Base-by-base conservation (phyloP, 1,140 invertebrate species). In the Eriosoma lanigerum region DNA sequence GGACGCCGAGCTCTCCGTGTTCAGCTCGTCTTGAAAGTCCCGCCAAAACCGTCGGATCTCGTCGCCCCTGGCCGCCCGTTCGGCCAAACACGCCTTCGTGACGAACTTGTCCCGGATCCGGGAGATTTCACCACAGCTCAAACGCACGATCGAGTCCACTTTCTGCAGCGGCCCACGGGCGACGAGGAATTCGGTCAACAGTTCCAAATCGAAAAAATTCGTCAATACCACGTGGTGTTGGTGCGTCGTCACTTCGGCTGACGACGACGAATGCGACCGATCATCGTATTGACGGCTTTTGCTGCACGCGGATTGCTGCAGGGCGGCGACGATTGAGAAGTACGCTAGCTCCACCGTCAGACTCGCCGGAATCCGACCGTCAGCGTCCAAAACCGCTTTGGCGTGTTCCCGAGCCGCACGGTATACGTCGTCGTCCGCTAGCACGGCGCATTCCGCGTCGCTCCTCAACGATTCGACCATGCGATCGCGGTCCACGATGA, bases 161-260 rank as follows among this genome's bases (percentile, higher is more conserved):
- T 21, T 38, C 46, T 68, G 17, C 32, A 4, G 32, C 8, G 32
- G 32, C 32, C 32, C 32, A 8, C 3, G 32, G 8, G n/a, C 17
- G 0, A 6, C 54, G 3, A 58, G 58, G 4, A 76, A 38, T 13
- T n/a, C 32, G 1, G 13, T 17, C 4, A 76, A 10, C 0, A 76
- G 44, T 13, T 32, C 54, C 32, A 56, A 46, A 26, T 76, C 21
- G 10, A 76, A 58, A 19, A 76, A 76, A 44, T 56, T 56, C 1
- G 32, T 76, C 10, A 76, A 44, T 4, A 38, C 8, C 32, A 38
- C 32, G 32, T 38, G 32, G 8, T 8, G 32, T 38, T 38, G 32
- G 8, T 38, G 32, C 3, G 8, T 38, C 32, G 32, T 38, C 8
- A 8, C 8, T 38, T 38, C 8, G 8, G 32, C 8, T 3, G 32